Percentiles rank a stretch among this genome's conserved stretches.
Conservation (phyloP, 2,888 invertebrate genomes). For the Hypselothyrea guttata region DNA sequence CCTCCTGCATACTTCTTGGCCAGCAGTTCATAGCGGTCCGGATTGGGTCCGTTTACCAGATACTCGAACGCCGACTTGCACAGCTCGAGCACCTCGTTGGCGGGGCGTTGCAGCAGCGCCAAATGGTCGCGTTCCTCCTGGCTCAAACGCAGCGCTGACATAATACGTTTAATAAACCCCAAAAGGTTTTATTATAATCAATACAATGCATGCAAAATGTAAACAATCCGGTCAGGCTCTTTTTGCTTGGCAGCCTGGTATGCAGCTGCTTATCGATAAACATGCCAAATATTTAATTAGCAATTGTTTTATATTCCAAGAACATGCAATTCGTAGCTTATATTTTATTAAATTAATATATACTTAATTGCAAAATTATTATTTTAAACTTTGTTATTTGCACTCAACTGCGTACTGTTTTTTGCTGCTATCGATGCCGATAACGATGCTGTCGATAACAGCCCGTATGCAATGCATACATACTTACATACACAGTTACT, state of each 20-base stretch:
- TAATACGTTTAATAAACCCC: slow-evolving; percentile 4
- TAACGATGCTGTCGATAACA: too few relatives aligned
- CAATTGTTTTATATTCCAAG: too few relatives aligned
- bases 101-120: slow-evolving; percentile 83
- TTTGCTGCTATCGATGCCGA: too few relatives aligned
- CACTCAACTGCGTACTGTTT: too few relatives aligned
- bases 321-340: too few relatives aligned
- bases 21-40: slow-evolving; percentile 83
- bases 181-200: background rate
- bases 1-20: slow-evolving; percentile 82
- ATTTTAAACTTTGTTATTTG: too few relatives aligned
- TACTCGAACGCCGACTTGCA: slow-evolving; percentile 86
- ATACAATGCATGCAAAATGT: slow-evolving; percentile 20
- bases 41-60: slow-evolving; percentile 85
- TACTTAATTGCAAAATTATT: too few relatives aligned
- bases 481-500: too few relatives aligned
- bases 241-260: slow-evolving; percentile 25
- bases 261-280: slow-evolving; percentile 19
- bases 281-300: background rate
- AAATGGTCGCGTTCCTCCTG: slow-evolving; percentile 85
- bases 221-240: slow-evolving; percentile 28
- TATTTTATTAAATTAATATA: too few relatives aligned
- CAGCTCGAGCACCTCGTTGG: slow-evolving; percentile 85
- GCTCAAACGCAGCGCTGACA: slow-evolving; percentile 80
- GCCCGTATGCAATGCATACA: too few relatives aligned